Evolutionary conservation across 2,797 vertebrate species (phyloP), one percentile per base, ranked within the genome.

Genomic region (Urophycis tenuis): DNA sequence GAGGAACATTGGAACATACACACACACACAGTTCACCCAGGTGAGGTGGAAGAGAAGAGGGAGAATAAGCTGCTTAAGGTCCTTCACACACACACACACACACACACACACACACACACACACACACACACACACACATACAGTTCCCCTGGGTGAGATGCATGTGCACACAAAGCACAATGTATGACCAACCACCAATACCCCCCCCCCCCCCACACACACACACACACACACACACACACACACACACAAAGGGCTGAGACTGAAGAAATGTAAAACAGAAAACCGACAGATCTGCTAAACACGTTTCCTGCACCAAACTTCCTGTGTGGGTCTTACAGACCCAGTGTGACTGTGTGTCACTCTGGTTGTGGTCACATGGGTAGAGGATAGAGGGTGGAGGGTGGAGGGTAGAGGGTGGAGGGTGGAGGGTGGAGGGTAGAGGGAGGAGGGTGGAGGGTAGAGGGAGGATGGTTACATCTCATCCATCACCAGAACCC

Each of bases 401-500:
- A 5, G 41, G 45, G 19, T 6, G 8, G 49, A 6, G 49, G 49
- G 4, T 53, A 7, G 49, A 22, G 45, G 19, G 49, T 53, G 5
- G 1, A 22, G 49, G 49, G 19, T 4, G 49, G 17, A 17, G 41
- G 41, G 36, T 45, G 5, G 41, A 45, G 41, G 49, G 19, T 53
- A n/a, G 49, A 29, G 53, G n/a, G 53, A 25, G n/a, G 7, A 12
- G 60, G 25, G n/a, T 10, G 3, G 25, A 3, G 10, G 60, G 25
- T 29, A 5, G 60, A 30, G n/a, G 10, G 60, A 3, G 9, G 60
- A n/a, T 25, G n/a, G 60, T 67, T 29, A 67, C 12, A 67, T 25
- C 53, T 60, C 60, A 67, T 67, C 60, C 60, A 67, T 67, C 60
- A 67, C 60, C 60, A 67, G 60, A 29, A 29, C 60, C 60, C 25